Base-by-base conservation (phyloP, 1,140 invertebrate genomes). In the Hycleus phaleratus region DNA sequence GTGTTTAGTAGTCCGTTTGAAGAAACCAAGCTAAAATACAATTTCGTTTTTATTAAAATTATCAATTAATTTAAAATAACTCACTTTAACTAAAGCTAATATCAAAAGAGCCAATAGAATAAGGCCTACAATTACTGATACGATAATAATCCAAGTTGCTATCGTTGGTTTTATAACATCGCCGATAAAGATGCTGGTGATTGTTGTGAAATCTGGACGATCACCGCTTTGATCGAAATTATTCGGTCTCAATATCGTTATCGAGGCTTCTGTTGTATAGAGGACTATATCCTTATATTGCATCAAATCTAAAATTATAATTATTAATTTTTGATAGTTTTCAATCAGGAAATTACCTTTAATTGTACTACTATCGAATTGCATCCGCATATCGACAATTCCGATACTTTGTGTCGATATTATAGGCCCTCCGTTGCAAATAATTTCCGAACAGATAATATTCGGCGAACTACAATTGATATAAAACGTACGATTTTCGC, bases 111-210 rank as follows among this genome's bases (percentile, higher is more conserved):
- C 54, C 5, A 77, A 53, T 9, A 77, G 26, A 12, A 73, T 26
- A 47, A 76, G 57, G 9, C 75, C 76, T 9, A 73, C 48, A 26
- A 73, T 53, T 12, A 74, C 58, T n/a, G 76, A 72, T n/a, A 73
- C 18, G 8, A 65, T 60, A 38, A 76, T 67, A 54, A 76, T 71
- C 75, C 74, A 77, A 12, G 62, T 44, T 0, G 70, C 69, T 49
- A 75, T 55, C 38, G 50, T 53, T 46, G 56, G 32, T 6, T 61
- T 46, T 24, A 62, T 26, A 9, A 66, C 65, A 11, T 62, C 67
- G 18, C 68, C 68, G 10, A 75, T 46, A 45, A 77, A 75, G 10
- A 63, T 70, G 26, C 74, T 75, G 4, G 62, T 58, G 9, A 75
- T 62, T 11, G 49, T 48, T n/a, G 43, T 43, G 49, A 10, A n/a